These are phyloP conservation scores for Platichthys stellatus DNA, from an alignment of 2,113 vertebrate species.

Conservation along the genomic window DNA sequence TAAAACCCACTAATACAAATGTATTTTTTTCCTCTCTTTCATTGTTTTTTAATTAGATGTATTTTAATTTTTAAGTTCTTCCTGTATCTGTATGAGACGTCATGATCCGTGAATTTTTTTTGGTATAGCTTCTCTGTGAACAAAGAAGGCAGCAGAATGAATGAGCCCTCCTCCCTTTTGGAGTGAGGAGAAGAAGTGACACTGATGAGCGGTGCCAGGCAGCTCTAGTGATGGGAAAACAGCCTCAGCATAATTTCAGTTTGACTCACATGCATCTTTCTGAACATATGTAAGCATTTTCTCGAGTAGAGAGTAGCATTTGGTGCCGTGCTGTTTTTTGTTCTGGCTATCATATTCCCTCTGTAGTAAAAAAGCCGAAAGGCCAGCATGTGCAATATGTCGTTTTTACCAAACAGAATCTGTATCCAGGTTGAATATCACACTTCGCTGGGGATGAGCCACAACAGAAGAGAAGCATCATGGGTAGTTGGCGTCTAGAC, in stretches of 20 bases:
- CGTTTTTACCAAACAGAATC: conserved; percentile 21
- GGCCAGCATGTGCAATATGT: conserved; percentile 46
- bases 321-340: conserved; percentile 7
- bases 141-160: conserved; percentile 47
- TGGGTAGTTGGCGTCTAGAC: conserved; percentile 18
- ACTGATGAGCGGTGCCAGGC: conserved; percentile 66
- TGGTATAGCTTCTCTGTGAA: neutral
- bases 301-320: conserved; percentile 15
- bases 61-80: conserved; percentile 34
- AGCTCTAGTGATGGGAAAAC: conserved; percentile 22
- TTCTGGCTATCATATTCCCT: conserved; percentile 42
- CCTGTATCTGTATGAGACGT: conserved; percentile 8
- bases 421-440: conserved; percentile 6
- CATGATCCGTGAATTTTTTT: neutral
- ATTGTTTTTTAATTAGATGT: conserved; percentile 33
- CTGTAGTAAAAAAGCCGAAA: conserved; percentile 37
- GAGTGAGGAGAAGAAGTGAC: conserved; percentile 60
- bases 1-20: neutral
- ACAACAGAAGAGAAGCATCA: conserved; percentile 13
- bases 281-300: conserved; percentile 5
- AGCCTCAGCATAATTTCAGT: conserved; percentile 42
- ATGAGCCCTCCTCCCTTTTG: conserved; percentile 30
- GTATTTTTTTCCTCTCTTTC: neutral
- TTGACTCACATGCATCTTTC: conserved; percentile 24
- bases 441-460: conserved; percentile 1